A percentile compares a stretch with the other conserved stretches of the same genome.
These are phyloP conservation scores for Agapostemon virescens DNA, from an alignment of 2,888 invertebrate genomes.

Conservation along the genomic window DNA sequence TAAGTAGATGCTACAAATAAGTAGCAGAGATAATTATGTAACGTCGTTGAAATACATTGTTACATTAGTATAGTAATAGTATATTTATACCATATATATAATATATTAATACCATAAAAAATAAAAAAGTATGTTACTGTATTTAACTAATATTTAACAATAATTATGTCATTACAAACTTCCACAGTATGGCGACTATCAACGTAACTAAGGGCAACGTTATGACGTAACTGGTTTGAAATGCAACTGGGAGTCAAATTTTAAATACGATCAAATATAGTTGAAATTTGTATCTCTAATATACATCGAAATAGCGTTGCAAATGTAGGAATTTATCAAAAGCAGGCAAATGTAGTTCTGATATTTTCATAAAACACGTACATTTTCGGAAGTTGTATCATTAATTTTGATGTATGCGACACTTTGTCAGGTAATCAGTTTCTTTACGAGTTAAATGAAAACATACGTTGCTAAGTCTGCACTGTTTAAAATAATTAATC, in stretches of 20 bases:
- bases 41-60: too few relatives aligned
- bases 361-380: constrained; percentile 2
- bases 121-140: too few relatives aligned
- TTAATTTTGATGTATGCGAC: not conserved
- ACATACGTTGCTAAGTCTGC: not conserved
- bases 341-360: not conserved
- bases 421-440: not conserved
- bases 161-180: not conserved
- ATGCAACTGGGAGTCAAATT: not conserved
- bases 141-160: too few relatives aligned
- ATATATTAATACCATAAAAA: too few relatives aligned
- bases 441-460: not conserved
- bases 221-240: not conserved
- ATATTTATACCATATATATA: too few relatives aligned
- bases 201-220: not conserved
- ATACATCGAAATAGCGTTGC: not conserved
- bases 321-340: not conserved
- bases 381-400: not conserved
- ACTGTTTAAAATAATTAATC: not conserved
- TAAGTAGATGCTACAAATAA: too few relatives aligned
- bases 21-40: too few relatives aligned
- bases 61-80: too few relatives aligned
- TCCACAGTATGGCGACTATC: not conserved
- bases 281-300: not conserved
- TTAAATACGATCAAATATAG: not conserved